A percentile compares a stretch with the other conserved stretches of the same genome.
Evolutionary conservation across 2,797 vertebrate species (phyloP).

Genomic region (Megaceryle alcyon): DNA sequence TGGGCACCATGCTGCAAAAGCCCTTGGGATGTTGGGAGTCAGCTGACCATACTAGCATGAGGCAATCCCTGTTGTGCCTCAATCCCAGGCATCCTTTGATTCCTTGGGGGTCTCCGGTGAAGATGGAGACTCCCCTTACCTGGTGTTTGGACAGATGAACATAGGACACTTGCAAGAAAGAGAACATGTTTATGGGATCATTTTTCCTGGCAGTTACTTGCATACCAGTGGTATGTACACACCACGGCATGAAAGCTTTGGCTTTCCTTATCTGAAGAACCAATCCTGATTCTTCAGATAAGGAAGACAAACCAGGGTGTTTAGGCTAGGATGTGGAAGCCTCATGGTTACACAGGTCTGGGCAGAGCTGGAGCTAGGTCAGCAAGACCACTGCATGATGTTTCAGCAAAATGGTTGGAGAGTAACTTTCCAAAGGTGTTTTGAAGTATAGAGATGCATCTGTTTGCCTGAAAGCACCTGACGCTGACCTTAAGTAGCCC

Average conservation of each 20-base stretch:
- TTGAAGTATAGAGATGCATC: neutral
- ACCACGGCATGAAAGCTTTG: neutral
- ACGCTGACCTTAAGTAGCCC: neutral
- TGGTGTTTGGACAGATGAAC: neutral
- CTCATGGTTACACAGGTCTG: neutral
- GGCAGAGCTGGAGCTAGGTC: neutral
- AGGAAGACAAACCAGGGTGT: neutral
- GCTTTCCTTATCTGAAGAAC: neutral
- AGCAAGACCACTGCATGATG: neutral
- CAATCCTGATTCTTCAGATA: neutral
- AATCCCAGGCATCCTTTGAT: neutral
- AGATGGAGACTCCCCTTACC: neutral
- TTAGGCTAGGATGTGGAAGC: neutral
- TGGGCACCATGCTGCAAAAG: neutral
- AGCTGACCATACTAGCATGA: neutral
- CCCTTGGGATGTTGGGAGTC: neutral
- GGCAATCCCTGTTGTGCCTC: neutral
- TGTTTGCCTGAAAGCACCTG: neutral
- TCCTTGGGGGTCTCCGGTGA: neutral
- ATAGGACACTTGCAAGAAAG: neutral
- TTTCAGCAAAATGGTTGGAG: neutral
- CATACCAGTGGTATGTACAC: too few relatives aligned
- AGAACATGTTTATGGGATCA: rapidly evolving
- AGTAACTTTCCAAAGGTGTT: neutral
- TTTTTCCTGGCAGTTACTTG: neutral